Base-by-base conservation (phyloP, 2,888 invertebrate genomes). In the Merodon equestris region DNA sequence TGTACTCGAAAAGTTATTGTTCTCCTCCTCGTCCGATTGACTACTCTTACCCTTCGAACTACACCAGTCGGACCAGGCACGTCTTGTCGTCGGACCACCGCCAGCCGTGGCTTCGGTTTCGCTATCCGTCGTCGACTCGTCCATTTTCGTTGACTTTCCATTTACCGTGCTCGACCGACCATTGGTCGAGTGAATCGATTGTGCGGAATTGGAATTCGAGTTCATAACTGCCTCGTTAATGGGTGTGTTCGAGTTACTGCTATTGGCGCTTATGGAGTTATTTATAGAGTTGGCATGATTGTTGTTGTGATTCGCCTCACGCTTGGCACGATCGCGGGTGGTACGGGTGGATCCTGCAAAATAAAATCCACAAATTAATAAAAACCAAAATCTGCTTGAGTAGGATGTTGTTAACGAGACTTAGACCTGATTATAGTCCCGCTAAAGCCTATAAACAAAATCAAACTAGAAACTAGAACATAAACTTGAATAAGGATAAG, bases 61-160 rank as follows among this genome's bases (percentile, higher is more conserved):
- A 85, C 92, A 92, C 91, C 92, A 93, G 86, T 94, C 93, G 3
- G 93, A 93, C 94, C 94, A 95, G 51, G 94, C 93, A 82, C 93
- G 90, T 15, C 94, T 90, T 7, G 94, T 94, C 18, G 94, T 94
- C 1, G 93, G 93, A 9, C 93, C 93, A 12, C 82, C 71, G n/a
- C 85, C 85, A 9, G 56, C 68, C 83, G 90, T 91, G 0, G 90
- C 89, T 56, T 89, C 88, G 79, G 88, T 89, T 66, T 87, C 87
- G 71, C 86, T 86, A 61, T 87, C 87, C 47, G 85, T 83, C 10
- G 84, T 83, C 17, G 84, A 82, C 18, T 84, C 83, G 42, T 83
- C 82, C 73, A 76, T 63, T 40, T 79, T 79, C 17, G 58, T 42
- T 12, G 66, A 53, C 54, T 58, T 47, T 50, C 74, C 74, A 13